phyloP scores from a whole-genome alignment of 64 coral and sea anemone genomes.

The Montipora capricornis region DNA sequence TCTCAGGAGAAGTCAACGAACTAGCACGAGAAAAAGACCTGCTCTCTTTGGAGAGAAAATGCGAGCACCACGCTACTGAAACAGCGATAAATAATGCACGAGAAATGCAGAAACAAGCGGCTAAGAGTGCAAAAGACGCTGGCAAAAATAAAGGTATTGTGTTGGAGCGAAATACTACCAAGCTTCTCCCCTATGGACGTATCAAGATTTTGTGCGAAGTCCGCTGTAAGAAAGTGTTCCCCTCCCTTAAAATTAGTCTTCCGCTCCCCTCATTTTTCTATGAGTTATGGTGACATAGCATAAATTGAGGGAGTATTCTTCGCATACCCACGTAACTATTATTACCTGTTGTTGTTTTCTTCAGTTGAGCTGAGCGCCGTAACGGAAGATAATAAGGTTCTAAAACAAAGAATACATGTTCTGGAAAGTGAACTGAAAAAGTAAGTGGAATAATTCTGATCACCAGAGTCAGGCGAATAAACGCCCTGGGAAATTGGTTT shows the following conservation, averaged over 20 bases:
- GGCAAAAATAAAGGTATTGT: slow-evolving; percentile 94
- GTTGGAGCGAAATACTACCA: neutral
- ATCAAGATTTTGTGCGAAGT: too few relatives aligned
- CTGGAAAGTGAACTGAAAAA: slow-evolving; percentile 97
- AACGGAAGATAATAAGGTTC: slow-evolving; percentile 82
- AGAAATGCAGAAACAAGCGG: slow-evolving; percentile 98
- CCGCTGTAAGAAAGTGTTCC: neutral
- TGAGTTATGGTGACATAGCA: too few relatives aligned
- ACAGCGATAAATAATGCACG: slow-evolving; percentile 86
- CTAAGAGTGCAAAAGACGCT: slow-evolving; percentile 91
- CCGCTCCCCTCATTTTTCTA: too few relatives aligned
- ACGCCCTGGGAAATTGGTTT: too few relatives aligned
- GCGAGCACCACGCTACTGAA: slow-evolving; percentile 89
- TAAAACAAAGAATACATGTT: slow-evolving; percentile 93
- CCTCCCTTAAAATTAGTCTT: too few relatives aligned
- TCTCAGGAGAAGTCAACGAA: slow-evolving; percentile 89
- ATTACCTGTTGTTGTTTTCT: neutral
- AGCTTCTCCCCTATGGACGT: too few relatives aligned
- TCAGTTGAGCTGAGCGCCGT: slow-evolving; percentile 90
- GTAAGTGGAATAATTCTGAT: slow-evolving; percentile 27
- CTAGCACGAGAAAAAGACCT: slow-evolving; percentile 81
- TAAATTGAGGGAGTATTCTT: too few relatives aligned
- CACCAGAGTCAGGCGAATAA: too few relatives aligned
- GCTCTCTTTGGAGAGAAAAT: slow-evolving; percentile 83
- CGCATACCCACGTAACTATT: too few relatives aligned